These are phyloP conservation scores for Empidonax traillii DNA, from an alignment of 2,113 vertebrate genomes.

Conservation along the genomic window DNA sequence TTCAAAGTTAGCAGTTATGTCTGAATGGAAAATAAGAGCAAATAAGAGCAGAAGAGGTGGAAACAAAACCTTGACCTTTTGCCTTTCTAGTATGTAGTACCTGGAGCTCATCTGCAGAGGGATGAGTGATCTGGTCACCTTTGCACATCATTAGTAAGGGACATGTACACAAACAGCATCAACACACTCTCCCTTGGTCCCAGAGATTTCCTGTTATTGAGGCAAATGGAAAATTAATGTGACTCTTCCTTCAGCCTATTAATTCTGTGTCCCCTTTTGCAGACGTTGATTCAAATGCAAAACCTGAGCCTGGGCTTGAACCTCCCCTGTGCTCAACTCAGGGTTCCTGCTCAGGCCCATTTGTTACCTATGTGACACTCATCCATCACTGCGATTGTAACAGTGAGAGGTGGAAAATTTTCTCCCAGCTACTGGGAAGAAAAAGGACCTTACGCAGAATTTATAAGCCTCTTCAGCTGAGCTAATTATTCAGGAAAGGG, in stretches of 20 bases:
- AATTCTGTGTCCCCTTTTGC: neutral
- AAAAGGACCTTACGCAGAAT: neutral
- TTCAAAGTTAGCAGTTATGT: neutral
- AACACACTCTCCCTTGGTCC: rapidly evolving
- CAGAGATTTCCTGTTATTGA: neutral
- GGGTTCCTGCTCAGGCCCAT: neutral
- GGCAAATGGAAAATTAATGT: neutral
- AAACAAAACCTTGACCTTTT: neutral
- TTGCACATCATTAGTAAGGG: neutral
- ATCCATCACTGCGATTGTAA: neutral
- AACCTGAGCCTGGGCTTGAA: neutral
- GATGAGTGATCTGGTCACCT: neutral
- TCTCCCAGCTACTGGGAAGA: neutral
- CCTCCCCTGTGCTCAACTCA: neutral
- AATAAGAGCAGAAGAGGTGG: neutral
- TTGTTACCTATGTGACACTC: neutral
- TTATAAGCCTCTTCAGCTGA: conserved; percentile 25
- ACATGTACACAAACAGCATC: rapidly evolving
- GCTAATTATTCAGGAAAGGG: conserved; percentile 34
- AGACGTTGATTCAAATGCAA: neutral
- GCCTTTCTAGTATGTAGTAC: neutral
- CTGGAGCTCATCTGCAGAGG: neutral
- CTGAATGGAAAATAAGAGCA: neutral
- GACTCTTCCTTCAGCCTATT: neutral
- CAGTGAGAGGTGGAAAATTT: neutral